Evolutionary conservation across 1,140 invertebrate genomes (phyloP).

Genomic region (Yoshiicerus persimilis): DNA sequence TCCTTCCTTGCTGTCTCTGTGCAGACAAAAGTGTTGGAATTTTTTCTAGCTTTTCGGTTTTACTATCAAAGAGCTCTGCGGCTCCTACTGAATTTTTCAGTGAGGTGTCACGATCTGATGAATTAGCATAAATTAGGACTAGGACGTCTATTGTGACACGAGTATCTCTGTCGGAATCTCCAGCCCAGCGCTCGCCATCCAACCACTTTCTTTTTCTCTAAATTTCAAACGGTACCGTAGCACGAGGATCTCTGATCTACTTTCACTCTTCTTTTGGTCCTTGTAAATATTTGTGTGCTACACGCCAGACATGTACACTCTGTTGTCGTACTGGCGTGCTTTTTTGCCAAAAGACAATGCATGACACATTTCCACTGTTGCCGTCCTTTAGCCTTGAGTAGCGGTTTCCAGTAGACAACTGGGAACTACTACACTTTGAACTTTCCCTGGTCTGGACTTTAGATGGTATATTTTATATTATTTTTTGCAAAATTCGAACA

Average conservation of each 20-base stretch:
- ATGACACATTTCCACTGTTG: not conserved
- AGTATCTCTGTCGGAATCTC: not conserved
- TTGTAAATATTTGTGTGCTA: too few relatives aligned
- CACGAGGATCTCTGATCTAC: not conserved
- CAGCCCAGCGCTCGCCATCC: not conserved
- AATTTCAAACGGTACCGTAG: too few relatives aligned
- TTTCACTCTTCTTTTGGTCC: not conserved
- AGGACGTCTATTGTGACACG: not conserved
- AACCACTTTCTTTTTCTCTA: not conserved
- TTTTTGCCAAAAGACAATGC: not conserved
- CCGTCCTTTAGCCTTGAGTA: not conserved
- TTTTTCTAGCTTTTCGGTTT: slow-evolving; percentile 9
- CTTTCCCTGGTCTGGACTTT: too few relatives aligned
- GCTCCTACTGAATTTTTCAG: slow-evolving; percentile 7
- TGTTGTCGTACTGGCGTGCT: too few relatives aligned
- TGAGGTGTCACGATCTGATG: slow-evolving; percentile 21
- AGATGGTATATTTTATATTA: too few relatives aligned
- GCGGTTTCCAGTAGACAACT: too few relatives aligned
- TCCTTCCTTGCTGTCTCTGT: not conserved
- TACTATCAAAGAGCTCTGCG: not conserved
- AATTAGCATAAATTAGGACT: slow-evolving; percentile 23
- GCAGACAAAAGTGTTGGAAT: not conserved
- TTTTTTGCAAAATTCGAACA: too few relatives aligned
- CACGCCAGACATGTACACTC: too few relatives aligned
- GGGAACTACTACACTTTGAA: too few relatives aligned